Evolutionary conservation across 1,140 invertebrate species (phyloP).

Genomic region (Zaprionus gabonicus): DNA sequence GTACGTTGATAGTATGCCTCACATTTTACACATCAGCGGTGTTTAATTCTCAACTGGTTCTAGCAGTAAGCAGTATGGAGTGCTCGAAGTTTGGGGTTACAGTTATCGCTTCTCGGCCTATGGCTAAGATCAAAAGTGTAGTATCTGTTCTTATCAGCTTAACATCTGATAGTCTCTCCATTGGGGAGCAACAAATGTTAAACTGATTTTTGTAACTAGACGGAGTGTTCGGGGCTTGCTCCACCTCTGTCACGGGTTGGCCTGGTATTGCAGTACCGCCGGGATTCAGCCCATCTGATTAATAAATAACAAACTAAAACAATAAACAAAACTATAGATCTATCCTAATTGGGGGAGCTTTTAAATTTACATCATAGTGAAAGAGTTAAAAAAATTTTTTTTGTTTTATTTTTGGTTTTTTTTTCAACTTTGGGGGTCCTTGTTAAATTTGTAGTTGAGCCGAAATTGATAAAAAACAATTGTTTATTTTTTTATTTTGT

Average conservation of each 20-base stretch:
- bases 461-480: too few relatives aligned
- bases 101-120: too few relatives aligned
- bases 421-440: too few relatives aligned
- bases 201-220: constrained; percentile 87
- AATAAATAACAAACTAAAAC: not conserved
- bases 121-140: too few relatives aligned
- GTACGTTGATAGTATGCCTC: too few relatives aligned
- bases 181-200: constrained; percentile 86
- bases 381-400: too few relatives aligned
- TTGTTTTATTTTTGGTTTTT: too few relatives aligned
- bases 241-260: constrained; percentile 86
- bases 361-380: too few relatives aligned
- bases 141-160: constrained; percentile 88
- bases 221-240: constrained; percentile 86
- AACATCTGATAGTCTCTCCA: constrained; percentile 86
- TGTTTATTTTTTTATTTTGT: too few relatives aligned
- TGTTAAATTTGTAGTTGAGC: too few relatives aligned
- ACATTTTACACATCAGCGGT: not conserved
- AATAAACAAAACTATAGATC: too few relatives aligned
- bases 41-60: not conserved
- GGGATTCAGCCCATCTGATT: constrained; percentile 43
- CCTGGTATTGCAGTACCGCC: constrained; percentile 86
- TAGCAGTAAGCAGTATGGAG: not conserved
- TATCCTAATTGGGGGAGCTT: too few relatives aligned
- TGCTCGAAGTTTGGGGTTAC: not conserved